phyloP scores from a whole-genome alignment of 2,113 vertebrate species.

The Pelusios castaneus region DNA sequence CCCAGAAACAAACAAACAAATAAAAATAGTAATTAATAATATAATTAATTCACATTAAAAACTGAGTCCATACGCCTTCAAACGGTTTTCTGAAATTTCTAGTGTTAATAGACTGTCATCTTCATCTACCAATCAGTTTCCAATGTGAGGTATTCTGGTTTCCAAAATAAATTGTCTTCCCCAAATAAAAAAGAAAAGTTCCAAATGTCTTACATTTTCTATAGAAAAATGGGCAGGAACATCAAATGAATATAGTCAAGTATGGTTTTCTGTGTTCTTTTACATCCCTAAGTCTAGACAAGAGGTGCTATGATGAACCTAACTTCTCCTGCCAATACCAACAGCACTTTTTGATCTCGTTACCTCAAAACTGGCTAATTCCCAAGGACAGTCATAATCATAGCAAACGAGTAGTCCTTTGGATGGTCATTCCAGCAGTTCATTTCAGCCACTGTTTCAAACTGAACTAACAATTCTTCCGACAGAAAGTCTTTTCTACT shows the following conservation, averaged over 20 bases:
- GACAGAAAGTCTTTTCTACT: conserved; percentile 55
- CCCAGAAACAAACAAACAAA: background rate
- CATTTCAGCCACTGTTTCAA: conserved; percentile 51
- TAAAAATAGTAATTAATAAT: background rate
- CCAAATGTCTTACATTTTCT: conserved; percentile 62
- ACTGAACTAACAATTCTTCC: conserved; percentile 28
- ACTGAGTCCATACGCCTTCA: conserved; percentile 21
- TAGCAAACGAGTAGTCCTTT: conserved; percentile 61
- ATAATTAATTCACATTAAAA: background rate
- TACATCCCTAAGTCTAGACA: conserved; percentile 70
- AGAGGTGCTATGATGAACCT: conserved; percentile 67
- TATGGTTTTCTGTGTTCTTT: conserved; percentile 69
- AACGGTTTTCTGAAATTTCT: conserved; percentile 43
- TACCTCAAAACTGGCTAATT: conserved; percentile 65
- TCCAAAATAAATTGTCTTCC: conserved; percentile 60
- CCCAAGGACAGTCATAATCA: conserved; percentile 62
- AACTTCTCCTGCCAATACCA: conserved; percentile 65
- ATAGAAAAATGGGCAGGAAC: conserved; percentile 50
- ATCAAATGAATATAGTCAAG: conserved; percentile 46
- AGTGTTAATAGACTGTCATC: conserved; percentile 16
- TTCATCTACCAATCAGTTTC: conserved; percentile 65
- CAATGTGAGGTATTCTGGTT: conserved; percentile 58
- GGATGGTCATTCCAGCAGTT: conserved; percentile 64
- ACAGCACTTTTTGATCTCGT: conserved; percentile 59
- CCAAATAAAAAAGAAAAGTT: conserved; percentile 67